A percentile compares a stretch with the other conserved stretches of the same genome.
Evolutionary conservation across 1,140 invertebrate genomes (phyloP).

Genomic region (Apis laboriosa): DNA sequence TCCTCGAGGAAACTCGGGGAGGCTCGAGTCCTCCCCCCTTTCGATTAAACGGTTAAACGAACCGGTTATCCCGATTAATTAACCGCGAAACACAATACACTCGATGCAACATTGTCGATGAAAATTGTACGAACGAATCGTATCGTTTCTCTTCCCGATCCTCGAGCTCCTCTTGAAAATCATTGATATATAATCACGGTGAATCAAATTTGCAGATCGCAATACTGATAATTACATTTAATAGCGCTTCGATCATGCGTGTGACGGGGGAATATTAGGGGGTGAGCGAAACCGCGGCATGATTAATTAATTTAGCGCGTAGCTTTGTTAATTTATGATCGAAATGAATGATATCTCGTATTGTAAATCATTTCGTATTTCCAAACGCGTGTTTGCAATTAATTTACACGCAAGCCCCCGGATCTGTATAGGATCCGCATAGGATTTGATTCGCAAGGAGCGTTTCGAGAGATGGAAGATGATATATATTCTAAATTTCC

Average conservation of each 20-base stretch:
- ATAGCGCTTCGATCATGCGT: slow-evolving; percentile 12
- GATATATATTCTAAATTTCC: no score
- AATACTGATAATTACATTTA: slow-evolving; percentile 25
- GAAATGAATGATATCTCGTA: neutral
- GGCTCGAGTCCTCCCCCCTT: neutral
- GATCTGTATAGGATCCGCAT: no score
- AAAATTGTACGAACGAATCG: neutral
- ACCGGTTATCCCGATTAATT: no score
- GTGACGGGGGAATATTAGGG: neutral
- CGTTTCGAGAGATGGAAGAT: no score
- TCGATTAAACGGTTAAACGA: no score
- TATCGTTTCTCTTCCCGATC: no score
- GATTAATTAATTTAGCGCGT: slow-evolving; percentile 14
- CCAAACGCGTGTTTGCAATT: neutral
- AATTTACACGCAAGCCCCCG: neutral
- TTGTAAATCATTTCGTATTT: neutral
- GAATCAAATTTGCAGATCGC: slow-evolving; percentile 15
- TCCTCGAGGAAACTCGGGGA: no score
- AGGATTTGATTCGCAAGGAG: no score
- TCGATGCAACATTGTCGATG: no score
- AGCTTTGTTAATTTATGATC: neutral
- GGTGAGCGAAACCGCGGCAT: neutral
- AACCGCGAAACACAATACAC: no score
- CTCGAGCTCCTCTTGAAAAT: no score
- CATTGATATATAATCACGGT: neutral